Evolutionary conservation across 2,888 invertebrate genomes (phyloP), one percentile per base, ranked within the genome.

Genomic region (Noctuana brunneofusca): DNA sequence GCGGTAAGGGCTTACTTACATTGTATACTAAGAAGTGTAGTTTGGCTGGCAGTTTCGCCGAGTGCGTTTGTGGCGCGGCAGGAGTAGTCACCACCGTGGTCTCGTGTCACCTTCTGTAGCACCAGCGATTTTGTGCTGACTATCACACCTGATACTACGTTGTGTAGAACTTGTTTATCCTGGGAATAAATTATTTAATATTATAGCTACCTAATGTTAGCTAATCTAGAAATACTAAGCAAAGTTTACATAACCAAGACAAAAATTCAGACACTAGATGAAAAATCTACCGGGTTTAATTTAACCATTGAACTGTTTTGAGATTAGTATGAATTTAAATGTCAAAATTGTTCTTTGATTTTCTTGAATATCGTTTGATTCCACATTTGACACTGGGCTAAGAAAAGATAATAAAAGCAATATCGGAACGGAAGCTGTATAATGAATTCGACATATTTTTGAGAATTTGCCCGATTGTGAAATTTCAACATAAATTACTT

Each of bases 51-150:
- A 4, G 96, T 96, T 83, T 96, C 96, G 12, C 97, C 97, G 57
- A 95, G 93, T 62, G 95, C 94, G 85, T 97, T 97, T 70, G 95
- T 95, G 20, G 97, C 97, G 63, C 95, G 90, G 80, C 97, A 97
- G 65, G 96, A 95, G 87, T 97, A 97, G 74, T 95, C 94, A 4
- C 97, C 97, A 66, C 96, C 95, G 75, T 97, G 96, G 76, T 95
- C 94, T 62, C 96, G 93, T 32, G 95, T 95, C 74, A 97, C 96
- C 73, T 95, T 94, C 87, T 97, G 97, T 60, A 97, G 93, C 59
- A 97, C 97, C 73, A 97, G 92, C 63, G 97, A 97, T 84, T 97
- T 96, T 67, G 97, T 96, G 86, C 97, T 97, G 80, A 97, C 95
- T 75, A 97, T 96, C 70, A 97, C 93, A 62, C 97, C 97, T 60